Percentiles rank a stretch among this genome's conserved stretches.
Evolutionary conservation across 1,140 invertebrate species (phyloP).

Genomic region (Pseudobourletiella spinata): DNA sequence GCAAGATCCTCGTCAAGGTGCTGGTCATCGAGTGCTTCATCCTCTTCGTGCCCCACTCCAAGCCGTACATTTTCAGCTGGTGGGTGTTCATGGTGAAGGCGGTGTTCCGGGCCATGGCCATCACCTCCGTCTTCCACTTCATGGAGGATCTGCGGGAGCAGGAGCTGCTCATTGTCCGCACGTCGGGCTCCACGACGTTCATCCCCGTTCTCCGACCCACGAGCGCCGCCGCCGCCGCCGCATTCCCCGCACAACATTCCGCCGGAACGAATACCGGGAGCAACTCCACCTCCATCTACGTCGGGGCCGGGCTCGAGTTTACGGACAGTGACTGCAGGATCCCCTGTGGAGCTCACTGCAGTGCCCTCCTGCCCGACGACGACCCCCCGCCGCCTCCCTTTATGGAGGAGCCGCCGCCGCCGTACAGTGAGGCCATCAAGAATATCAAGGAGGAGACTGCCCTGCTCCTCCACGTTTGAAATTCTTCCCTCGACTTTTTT

Average conservation of each 20-base stretch:
- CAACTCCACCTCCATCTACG: background rate
- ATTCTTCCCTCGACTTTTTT: background rate
- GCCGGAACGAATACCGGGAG: background rate
- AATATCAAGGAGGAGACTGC: background rate
- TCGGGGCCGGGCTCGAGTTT: background rate
- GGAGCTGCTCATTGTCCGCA: background rate
- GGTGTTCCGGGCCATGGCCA: background rate
- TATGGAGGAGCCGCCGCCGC: too few relatives aligned
- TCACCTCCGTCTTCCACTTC: background rate
- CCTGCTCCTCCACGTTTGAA: background rate
- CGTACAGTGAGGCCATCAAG: background rate
- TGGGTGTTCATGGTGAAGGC: background rate
- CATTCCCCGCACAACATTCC: background rate
- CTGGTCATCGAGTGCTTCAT: conserved; percentile 2
- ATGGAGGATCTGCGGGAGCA: background rate
- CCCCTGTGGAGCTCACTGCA: background rate
- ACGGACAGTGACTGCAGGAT: background rate
- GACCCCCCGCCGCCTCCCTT: too few relatives aligned
- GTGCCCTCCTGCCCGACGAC: background rate
- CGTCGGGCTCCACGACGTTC: background rate
- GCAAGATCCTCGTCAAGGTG: background rate
- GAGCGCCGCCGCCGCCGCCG: background rate
- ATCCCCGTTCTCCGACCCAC: background rate
- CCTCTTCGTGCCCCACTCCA: background rate
- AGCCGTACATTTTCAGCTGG: conserved; percentile 1